Percentiles rank a stretch among this genome's conserved stretches.
Evolutionary conservation across 2,888 invertebrate genomes (phyloP).

Genomic region (Galeruca laticollis): DNA sequence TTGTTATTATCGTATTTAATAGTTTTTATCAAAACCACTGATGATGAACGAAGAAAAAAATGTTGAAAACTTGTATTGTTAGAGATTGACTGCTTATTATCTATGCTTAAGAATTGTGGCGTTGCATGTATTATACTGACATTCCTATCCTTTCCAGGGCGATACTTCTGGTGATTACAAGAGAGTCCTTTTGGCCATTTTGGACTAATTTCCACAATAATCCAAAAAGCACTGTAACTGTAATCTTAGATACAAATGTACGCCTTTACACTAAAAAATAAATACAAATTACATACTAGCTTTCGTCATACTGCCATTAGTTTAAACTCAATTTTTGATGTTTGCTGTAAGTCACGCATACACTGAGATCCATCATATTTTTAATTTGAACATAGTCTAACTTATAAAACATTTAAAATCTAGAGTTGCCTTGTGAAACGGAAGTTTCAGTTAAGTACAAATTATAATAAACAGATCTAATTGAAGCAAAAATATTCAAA

Average conservation of each 20-base stretch:
- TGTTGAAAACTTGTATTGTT: neutral
- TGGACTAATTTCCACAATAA: slow-evolving; percentile 67
- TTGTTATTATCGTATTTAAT: too few relatives aligned
- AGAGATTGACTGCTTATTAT: slow-evolving; percentile 15
- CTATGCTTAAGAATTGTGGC: slow-evolving; percentile 23
- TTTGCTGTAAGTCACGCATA: slow-evolving; percentile 29
- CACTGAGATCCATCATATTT: slow-evolving; percentile 17
- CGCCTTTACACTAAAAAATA: slow-evolving; percentile 48
- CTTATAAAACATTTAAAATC: neutral
- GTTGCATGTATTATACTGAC: slow-evolving; percentile 49
- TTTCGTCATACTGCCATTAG: slow-evolving; percentile 61
- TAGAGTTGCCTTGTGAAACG: slow-evolving; percentile 4
- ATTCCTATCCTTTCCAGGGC: slow-evolving; percentile 75
- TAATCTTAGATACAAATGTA: slow-evolving; percentile 47
- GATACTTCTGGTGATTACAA: slow-evolving; percentile 96
- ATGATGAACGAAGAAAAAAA: neutral
- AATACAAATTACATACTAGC: slow-evolving; percentile 45
- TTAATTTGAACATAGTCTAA: slow-evolving; percentile 22
- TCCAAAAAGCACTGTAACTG: slow-evolving; percentile 53
- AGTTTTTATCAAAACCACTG: too few relatives aligned
- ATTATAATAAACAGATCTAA: slow-evolving; percentile 5
- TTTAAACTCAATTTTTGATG: slow-evolving; percentile 26
- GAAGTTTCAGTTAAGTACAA: slow-evolving; percentile 10
- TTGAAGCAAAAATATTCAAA: neutral
- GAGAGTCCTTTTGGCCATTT: slow-evolving; percentile 87